phyloP scores from a whole-genome alignment of 2,888 invertebrate genomes.

The Eulithis testata region DNA sequence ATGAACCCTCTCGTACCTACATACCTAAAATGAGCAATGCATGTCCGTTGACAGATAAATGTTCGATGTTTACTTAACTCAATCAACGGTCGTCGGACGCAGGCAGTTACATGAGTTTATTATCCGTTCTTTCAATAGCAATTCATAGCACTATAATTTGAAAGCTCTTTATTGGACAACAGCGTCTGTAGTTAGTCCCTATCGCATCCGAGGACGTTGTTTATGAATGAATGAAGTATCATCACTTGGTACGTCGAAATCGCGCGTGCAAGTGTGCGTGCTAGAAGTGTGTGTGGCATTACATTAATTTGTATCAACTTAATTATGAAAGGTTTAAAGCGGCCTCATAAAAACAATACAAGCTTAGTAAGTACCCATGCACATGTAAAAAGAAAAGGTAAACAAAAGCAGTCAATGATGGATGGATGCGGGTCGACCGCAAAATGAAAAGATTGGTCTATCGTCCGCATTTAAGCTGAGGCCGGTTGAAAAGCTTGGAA shows the following conservation, averaged over 20 bases:
- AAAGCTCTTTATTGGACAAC: slow-evolving; percentile 68
- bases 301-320: slow-evolving; percentile 55
- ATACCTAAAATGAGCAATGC: slow-evolving; percentile 54
- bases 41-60: slow-evolving; percentile 83
- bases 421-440: slow-evolving; percentile 79
- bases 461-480: slow-evolving; percentile 47
- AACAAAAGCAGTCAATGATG: slow-evolving; percentile 58
- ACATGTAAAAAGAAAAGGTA: slow-evolving; percentile 52
- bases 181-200: slow-evolving; percentile 61
- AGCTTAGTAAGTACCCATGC: slow-evolving; percentile 33
- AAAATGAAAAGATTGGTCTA: slow-evolving; percentile 68
- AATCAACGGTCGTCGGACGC: slow-evolving; percentile 70
- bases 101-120: slow-evolving; percentile 53
- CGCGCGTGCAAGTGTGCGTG: slow-evolving; percentile 53
- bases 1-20: slow-evolving; percentile 60
- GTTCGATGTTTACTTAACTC: slow-evolving; percentile 83
- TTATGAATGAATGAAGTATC: slow-evolving; percentile 83
- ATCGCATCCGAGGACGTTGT: slow-evolving; percentile 57
- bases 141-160: slow-evolving; percentile 53
- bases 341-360: slow-evolving; percentile 19
- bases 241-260: slow-evolving; percentile 74
- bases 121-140: slow-evolving; percentile 52
- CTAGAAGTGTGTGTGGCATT: slow-evolving; percentile 47
- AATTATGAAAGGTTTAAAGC: slow-evolving; percentile 39
- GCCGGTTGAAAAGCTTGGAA: slow-evolving; percentile 61